Base-by-base conservation (phyloP, 1,140 invertebrate genomes). In the Onthophagus taurus region DNA sequence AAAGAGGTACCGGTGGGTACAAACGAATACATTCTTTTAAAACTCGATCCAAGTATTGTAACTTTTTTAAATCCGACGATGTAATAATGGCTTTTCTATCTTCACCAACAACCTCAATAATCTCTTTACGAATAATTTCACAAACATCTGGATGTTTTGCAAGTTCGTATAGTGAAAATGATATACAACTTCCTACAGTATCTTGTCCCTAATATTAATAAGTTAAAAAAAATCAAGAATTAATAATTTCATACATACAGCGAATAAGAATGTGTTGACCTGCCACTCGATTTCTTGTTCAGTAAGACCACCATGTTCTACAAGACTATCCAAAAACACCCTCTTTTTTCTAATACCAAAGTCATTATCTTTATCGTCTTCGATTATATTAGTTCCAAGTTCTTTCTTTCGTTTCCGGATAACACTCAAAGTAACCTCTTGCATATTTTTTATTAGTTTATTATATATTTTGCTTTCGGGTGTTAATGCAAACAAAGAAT, bases 1-100 rank as follows among this genome's bases (percentile, higher is more conserved):
- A 75, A 16, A 78, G 58, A 19, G 81, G 80, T 18, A 83, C 81
- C 0, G 79, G 70, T 11, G 82, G 80, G 58, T 72, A 82, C 4
- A 81, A 34, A 21, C 77, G 59, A 13, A 78, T 51, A 1, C 70
- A 61, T 58, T 80, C 76, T 56, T 76, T 84, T 11, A 82, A 68
- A 2, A 74, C 72, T n/a, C 68, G 61, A 49, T 82, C 80, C 38
- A 81, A 51, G 57, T 81, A 82, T 47, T 75, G 74, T 70, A 82
- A 70, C 29, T 74, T 59, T 26, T 71, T 50, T 2, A 82, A 56
- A 51, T 81, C 77, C 5, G 71, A 64, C 31, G 72, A 72, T 12
- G 38, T 31, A 4, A 50, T 18, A 18, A 44, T 33, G 2, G 17
- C 31, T 12, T 19, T 30, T 8, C 31, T 11, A 26, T 26, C 23